Percentiles rank a stretch among this genome's conserved stretches.
Conservation (phyloP, 2,888 invertebrate species). For the Melinaea marsaeus region DNA sequence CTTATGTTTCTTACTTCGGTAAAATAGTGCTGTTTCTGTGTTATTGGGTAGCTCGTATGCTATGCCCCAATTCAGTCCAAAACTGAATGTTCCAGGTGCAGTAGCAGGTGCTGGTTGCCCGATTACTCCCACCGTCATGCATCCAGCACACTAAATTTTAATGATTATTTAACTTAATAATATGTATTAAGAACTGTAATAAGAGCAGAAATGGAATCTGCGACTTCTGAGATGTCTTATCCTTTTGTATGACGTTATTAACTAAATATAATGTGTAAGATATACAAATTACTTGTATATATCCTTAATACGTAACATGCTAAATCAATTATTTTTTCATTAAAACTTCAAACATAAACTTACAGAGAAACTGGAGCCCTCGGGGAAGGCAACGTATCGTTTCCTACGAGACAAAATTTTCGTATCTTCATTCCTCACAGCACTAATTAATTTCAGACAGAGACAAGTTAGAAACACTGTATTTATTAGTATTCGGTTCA, state of each 20-base stretch:
- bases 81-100: constrained; percentile 76
- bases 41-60: constrained; percentile 80
- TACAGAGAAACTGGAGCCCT: constrained; percentile 83
- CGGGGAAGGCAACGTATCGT: constrained; percentile 83
- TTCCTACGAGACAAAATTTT: constrained; percentile 75
- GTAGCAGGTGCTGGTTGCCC: constrained; percentile 75
- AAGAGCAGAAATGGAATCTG: too few species aligned
- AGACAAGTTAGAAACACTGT: constrained; percentile 21
- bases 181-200: too few species aligned
- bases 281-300: too few species aligned
- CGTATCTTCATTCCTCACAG: constrained; percentile 38
- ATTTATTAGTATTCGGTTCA: not conserved
- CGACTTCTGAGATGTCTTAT: too few species aligned
- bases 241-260: too few species aligned
- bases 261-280: too few species aligned
- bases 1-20: constrained; percentile 46
- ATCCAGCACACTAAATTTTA: constrained; percentile 69
- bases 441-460: constrained; percentile 28
- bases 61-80: constrained; percentile 84
- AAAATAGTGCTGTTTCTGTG: constrained; percentile 63
- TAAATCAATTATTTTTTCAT: constrained; percentile 25
- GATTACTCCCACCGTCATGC: constrained; percentile 78
- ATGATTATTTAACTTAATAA: too few species aligned
- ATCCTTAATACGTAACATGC: too few species aligned
- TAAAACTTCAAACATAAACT: constrained; percentile 48